These are phyloP conservation scores for Sebastes elongatus DNA, from an alignment of 2,797 vertebrate species.

Conservation along the genomic window DNA sequence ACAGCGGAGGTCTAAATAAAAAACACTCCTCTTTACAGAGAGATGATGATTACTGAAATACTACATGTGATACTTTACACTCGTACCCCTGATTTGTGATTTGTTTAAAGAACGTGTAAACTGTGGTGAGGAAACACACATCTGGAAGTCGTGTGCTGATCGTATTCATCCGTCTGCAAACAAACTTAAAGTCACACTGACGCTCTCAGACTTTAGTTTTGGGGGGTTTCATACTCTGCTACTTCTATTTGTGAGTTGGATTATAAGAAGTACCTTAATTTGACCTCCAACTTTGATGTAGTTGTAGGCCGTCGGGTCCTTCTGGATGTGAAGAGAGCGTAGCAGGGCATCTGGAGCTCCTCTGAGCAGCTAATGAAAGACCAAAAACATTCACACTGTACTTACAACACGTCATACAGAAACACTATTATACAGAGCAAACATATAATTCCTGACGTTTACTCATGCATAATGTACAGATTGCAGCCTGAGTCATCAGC, in stretches of 20 bases:
- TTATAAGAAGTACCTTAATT: conserved; percentile 85
- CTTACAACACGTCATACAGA: background rate
- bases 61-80: background rate
- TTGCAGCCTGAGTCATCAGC: background rate
- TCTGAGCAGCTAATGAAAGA: conserved; percentile 87
- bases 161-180: conserved; percentile 11
- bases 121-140: conserved; percentile 2
- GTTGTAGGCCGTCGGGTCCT: conserved; percentile 88
- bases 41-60: background rate
- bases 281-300: conserved; percentile 91
- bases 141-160: conserved; percentile 6
- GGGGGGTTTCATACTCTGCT: background rate
- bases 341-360: conserved; percentile 93
- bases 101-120: background rate
- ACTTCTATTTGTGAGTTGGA: background rate
- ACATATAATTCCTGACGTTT: background rate
- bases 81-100: background rate
- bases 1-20: background rate
- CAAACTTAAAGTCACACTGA: background rate
- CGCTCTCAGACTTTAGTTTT: background rate
- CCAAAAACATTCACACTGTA: background rate
- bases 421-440: too few species aligned
- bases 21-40: background rate
- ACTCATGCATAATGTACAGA: background rate
- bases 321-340: conserved; percentile 91